Base-by-base conservation (phyloP, 2,113 vertebrate genomes). In the Crotalus viridis region DNA sequence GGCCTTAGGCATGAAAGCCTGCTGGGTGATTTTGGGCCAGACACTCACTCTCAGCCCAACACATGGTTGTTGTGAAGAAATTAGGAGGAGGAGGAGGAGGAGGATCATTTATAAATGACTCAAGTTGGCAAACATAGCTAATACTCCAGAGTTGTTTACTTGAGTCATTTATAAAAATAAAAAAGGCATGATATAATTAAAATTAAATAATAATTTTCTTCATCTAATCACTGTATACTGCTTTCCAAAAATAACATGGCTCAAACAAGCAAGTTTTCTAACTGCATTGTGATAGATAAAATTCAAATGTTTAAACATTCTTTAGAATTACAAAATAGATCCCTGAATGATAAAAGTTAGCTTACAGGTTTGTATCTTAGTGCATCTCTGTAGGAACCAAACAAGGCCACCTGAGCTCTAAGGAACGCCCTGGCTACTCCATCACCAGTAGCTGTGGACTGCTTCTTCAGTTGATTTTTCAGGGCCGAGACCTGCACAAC, bases 401-500 rank as follows among this genome's bases (percentile, higher is more conserved):
- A 99, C 95, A 99, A 97, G 2, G 99, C 98, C 19, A 99, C 99
- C 97, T 99, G 99, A 12, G 98, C 97, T 96, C 98, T 98, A 57
- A 99, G 97, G 93, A 99, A 99, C 96, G 99, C 98, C 97, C 97
- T 97, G 51, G 99, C 98, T 89, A 99, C 99, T 33, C 99, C 99
- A 6, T 98, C 97, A 48, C 99, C 99, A 0, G 99, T 99, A 4
- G 99, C 98, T 48, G 99, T 99, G 5, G 99, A 99, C 98, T 99
- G 99, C 97, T 99, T 99, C 98, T 99, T 99, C 98, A 99, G 98
- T 97, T 99, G 99, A 96, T 98, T 98, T 98, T 99, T 99, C 98
- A 99, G 97, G 97, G 98, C 97, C 94, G 98, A 99, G 98, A 99
- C 98, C 99, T 99, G 98, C 89, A 90, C 55, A 96, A 97, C 97